Percentiles rank a stretch among this genome's conserved stretches.
These are phyloP conservation scores for Thelaira solivaga DNA, from an alignment of 2,888 invertebrate species.

Conservation along the genomic window DNA sequence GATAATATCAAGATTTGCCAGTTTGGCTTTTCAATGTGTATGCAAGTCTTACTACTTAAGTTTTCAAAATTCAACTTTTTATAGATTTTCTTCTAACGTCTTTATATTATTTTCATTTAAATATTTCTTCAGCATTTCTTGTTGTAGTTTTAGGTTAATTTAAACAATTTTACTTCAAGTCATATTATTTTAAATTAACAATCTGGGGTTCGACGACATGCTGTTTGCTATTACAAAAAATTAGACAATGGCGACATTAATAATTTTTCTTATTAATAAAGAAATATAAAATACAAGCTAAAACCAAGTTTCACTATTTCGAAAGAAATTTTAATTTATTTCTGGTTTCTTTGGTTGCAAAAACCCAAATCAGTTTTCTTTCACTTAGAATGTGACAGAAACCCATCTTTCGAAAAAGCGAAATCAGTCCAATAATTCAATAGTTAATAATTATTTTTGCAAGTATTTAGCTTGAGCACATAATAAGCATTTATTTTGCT, in stretches of 20 bases:
- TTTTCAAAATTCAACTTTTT: constrained; percentile 38
- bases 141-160: constrained; percentile 63
- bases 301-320: too few species aligned
- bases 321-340: too few species aligned
- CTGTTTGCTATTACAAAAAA: constrained; percentile 22
- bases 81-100: constrained; percentile 34
- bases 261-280: constrained; percentile 67
- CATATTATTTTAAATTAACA: constrained; percentile 64
- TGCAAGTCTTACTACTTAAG: constrained; percentile 38
- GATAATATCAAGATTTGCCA: constrained; percentile 33
- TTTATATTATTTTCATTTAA: constrained; percentile 54
- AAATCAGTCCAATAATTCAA: too few species aligned
- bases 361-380: too few species aligned
- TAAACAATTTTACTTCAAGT: constrained; percentile 64
- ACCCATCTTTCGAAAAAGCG: too few species aligned
- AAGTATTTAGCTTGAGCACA: too few species aligned
- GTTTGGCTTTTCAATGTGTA: constrained; percentile 29
- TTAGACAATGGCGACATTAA: constrained; percentile 70
- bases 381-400: too few species aligned
- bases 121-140: constrained; percentile 42
- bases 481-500: too few species aligned
- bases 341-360: too few species aligned
- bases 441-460: too few species aligned
- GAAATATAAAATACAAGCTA: constrained; percentile 64
- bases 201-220: constrained; percentile 73